Conservation (phyloP, 2,888 invertebrate species). For the Shargacucullia verbasci region DNA sequence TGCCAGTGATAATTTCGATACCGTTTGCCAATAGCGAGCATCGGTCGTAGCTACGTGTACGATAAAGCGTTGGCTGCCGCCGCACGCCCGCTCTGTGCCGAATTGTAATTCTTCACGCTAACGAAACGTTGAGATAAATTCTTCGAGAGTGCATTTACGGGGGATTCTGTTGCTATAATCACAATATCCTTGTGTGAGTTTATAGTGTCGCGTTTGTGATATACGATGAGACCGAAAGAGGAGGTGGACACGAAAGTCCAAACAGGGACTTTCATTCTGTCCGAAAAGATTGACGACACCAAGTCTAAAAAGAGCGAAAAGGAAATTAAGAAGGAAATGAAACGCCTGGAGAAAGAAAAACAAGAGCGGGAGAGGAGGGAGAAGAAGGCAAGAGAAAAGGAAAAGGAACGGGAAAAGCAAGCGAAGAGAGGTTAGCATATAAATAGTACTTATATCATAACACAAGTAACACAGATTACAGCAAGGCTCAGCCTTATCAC, state of each 20-base stretch:
- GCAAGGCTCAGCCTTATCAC: slow-evolving; percentile 39
- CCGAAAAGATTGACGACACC: slow-evolving; percentile 88
- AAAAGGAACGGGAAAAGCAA: slow-evolving; percentile 84
- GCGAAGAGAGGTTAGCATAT: slow-evolving; percentile 79
- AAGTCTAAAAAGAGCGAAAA: slow-evolving; percentile 84
- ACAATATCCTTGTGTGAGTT: slow-evolving; percentile 71
- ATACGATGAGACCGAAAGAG: slow-evolving; percentile 83
- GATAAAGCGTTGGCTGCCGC: slow-evolving; percentile 68
- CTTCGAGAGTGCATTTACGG: slow-evolving; percentile 73
- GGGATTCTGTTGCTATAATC: slow-evolving; percentile 71
- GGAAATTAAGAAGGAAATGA: slow-evolving; percentile 87
- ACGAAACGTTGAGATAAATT: slow-evolving; percentile 70
- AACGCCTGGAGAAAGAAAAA: slow-evolving; percentile 85
- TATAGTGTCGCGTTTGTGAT: slow-evolving; percentile 54
- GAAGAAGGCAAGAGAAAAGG: slow-evolving; percentile 87
- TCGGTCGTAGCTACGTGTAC: slow-evolving; percentile 65
- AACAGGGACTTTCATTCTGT: slow-evolving; percentile 87
- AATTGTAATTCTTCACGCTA: slow-evolving; percentile 73
- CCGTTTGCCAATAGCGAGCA: slow-evolving; percentile 77
- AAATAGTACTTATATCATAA: slow-evolving; percentile 24
- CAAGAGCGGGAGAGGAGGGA: slow-evolving; percentile 85
- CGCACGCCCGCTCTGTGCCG: slow-evolving; percentile 69
- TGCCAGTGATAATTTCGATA: slow-evolving; percentile 82
- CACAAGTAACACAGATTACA: slow-evolving; percentile 33
- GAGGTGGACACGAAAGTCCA: slow-evolving; percentile 80